Evolutionary conservation across 1,140 invertebrate species (phyloP).

Genomic region (Pseudomyrmex flavicornis): DNA sequence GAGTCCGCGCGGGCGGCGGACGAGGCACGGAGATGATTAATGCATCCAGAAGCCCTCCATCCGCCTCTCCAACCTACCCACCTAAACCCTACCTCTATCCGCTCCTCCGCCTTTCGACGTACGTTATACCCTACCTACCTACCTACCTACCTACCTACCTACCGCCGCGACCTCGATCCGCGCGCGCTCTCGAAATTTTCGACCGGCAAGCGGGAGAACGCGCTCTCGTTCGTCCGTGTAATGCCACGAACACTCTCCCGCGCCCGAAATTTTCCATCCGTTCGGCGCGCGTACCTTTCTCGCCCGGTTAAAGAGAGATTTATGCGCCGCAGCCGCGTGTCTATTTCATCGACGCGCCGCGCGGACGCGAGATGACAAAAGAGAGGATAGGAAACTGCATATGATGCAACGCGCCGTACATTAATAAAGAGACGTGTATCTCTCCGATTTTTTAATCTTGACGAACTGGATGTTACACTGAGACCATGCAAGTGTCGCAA

Average conservation of each 20-base stretch:
- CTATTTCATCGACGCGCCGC: constrained; percentile 33
- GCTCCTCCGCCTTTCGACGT: constrained; percentile 15
- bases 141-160: constrained; percentile 53
- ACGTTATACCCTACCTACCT: constrained; percentile 25
- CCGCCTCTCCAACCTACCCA: constrained; percentile 55
- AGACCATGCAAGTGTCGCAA: background rate
- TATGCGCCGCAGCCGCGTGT: constrained; percentile 21
- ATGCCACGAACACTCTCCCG: constrained; percentile 46
- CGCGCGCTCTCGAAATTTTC: constrained; percentile 61
- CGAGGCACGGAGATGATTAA: constrained; percentile 70
- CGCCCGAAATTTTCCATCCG: constrained; percentile 37
- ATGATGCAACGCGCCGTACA: constrained; percentile 5
- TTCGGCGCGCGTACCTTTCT: constrained; percentile 25
- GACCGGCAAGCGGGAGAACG: constrained; percentile 38
- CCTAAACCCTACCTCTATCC: constrained; percentile 14
- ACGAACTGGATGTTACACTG: background rate
- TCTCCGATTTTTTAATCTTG: constrained; percentile 7
- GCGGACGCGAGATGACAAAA: background rate
- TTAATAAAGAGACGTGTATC: constrained; percentile 20
- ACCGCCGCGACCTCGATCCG: constrained; percentile 50
- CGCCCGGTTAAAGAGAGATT: constrained; percentile 47
- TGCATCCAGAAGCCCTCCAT: constrained; percentile 67
- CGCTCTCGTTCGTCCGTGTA: constrained; percentile 32
- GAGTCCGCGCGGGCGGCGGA: constrained; percentile 42
- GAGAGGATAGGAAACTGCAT: too few species aligned